Base-by-base conservation (phyloP, 2,113 vertebrate genomes). In the Acinonyx jubatus region DNA sequence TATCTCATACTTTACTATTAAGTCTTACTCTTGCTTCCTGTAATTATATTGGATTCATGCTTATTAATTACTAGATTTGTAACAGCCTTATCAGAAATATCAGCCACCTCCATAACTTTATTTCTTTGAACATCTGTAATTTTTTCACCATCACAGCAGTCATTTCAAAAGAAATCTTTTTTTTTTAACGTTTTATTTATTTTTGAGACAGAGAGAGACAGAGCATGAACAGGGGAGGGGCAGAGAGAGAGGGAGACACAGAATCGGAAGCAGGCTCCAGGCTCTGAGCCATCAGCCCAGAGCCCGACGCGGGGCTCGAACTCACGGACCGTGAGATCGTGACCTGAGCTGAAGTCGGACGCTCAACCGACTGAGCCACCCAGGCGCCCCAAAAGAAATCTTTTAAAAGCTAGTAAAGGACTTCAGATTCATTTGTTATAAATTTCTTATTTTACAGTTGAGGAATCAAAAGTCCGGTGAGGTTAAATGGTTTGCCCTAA, bases 1-100 rank as follows among this genome's bases (percentile, higher is more conserved):
- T 76, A 90, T 41, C 74, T 92, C 63, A 0, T 65, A 88, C 33
- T 80, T 95, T 88, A 45, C 48, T 86, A 68, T 79, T 76, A 65
- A 94, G 12, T 36, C 38, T 89, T 94, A 45, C 7, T 74, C 74
- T 81, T 94, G 31, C 15, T 96, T 14, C 33, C 38, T 90, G n/a
- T 91, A 79, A 92, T 95, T 96, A 61, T 79, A 90, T 50, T 79
- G 50, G 89, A 97, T 94, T 96, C 14, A 79, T 83, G 33, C 57
- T 90, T 93, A 69, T 89, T 82, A 71, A 69, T 89, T 82, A 71
- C 27, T 92, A 97, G 81, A 63, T 89, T 92, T 94, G 14, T 89
- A 57, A 86, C 48, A 78, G 21, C 41, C 36, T 96, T 78, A 92
- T 55, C n/a, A 33, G 29, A 92, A 95, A 97, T 90, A 71, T 48